A percentile compares a stretch with the other conserved stretches of the same genome.
Conservation (phyloP, 2,888 invertebrate genomes). For the Empis livida region DNA sequence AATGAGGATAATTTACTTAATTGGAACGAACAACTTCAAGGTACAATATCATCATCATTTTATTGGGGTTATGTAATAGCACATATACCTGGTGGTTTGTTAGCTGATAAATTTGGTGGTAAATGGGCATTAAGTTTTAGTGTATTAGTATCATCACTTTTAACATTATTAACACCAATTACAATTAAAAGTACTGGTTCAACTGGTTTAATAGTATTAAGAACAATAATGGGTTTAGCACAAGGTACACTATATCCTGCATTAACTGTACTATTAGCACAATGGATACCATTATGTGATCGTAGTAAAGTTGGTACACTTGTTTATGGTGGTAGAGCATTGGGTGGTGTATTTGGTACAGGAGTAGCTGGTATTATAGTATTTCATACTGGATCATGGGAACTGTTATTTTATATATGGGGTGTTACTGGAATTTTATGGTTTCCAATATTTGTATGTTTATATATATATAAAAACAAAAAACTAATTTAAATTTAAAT, state of each 20-base stretch:
- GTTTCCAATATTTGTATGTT: slow-evolving; percentile 54
- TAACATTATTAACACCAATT: slow-evolving; percentile 68
- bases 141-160: slow-evolving; percentile 60
- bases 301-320: slow-evolving; percentile 65
- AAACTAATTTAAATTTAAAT: no score
- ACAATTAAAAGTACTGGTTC: slow-evolving; percentile 51
- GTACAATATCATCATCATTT: slow-evolving; percentile 66
- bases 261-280: slow-evolving; percentile 63
- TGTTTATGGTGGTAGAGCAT: slow-evolving; percentile 66
- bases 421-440: slow-evolving; percentile 63
- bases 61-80: slow-evolving; percentile 77
- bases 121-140: slow-evolving; percentile 68
- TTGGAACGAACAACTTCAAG: slow-evolving; percentile 60
- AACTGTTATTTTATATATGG: slow-evolving; percentile 68
- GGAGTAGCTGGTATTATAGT: slow-evolving; percentile 55
- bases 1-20: slow-evolving; percentile 36
- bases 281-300: slow-evolving; percentile 70
- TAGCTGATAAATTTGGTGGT: slow-evolving; percentile 67
- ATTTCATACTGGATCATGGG: slow-evolving; percentile 50
- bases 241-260: slow-evolving; percentile 80
- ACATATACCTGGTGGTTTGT: slow-evolving; percentile 66
- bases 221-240: slow-evolving; percentile 70
- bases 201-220: slow-evolving; percentile 52
- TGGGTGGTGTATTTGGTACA: slow-evolving; percentile 48
- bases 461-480: not conserved